phyloP scores from a whole-genome alignment of 2,113 vertebrate species.

The Onychostruthus taczanowskii region DNA sequence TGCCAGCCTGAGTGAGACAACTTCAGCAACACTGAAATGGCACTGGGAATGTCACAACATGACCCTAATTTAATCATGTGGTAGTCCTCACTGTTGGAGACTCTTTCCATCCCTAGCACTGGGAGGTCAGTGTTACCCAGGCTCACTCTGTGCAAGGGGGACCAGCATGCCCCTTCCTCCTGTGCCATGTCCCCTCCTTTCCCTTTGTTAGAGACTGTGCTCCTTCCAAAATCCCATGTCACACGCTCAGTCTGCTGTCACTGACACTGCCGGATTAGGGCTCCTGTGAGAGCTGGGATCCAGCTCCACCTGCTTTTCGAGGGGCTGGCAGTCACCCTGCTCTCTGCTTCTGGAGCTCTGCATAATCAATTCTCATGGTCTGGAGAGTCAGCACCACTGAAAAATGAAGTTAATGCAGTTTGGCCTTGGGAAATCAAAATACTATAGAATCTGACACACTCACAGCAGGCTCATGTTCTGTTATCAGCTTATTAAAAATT shows the following conservation, averaged over 20 bases:
- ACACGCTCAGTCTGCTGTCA: background rate
- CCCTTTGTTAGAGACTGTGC: background rate
- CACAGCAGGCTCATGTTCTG: background rate
- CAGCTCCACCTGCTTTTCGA: background rate
- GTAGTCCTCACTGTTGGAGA: background rate
- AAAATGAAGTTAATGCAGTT: background rate
- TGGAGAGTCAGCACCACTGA: background rate
- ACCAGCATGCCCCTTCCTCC: background rate
- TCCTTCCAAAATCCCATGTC: background rate
- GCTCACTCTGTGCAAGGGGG: background rate
- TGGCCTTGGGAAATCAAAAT: background rate
- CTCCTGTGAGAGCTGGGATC: background rate
- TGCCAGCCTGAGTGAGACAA: background rate
- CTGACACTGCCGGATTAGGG: background rate
- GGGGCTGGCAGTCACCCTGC: background rate
- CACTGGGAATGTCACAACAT: background rate
- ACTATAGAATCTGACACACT: background rate
- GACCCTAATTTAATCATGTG: background rate
- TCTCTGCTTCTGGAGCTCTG: background rate
- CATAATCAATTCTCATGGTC: background rate
- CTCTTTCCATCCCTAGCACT: background rate
- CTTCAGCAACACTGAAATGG: background rate
- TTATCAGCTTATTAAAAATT: conserved; percentile 25
- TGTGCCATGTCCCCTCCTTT: background rate
- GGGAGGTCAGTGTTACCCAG: background rate